Evolutionary conservation across 1,140 invertebrate genomes (phyloP).

Genomic region (Forficula auricularia): DNA sequence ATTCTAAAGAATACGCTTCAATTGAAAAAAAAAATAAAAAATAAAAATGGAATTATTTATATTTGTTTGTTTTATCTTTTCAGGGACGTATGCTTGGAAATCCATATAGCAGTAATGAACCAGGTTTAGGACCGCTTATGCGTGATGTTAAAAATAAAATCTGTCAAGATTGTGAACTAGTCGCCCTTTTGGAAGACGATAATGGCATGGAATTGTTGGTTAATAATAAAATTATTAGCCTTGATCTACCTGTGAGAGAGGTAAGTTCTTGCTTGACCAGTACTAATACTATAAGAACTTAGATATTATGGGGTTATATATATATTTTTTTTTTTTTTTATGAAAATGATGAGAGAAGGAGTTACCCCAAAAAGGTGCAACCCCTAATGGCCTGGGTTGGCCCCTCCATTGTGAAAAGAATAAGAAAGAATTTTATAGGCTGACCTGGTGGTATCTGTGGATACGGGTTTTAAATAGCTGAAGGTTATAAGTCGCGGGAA

Average conservation of each 20-base stretch:
- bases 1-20: no score
- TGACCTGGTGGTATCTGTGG: no score
- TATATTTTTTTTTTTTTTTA: no score
- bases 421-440: no score
- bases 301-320: neutral
- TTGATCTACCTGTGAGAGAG: constrained; percentile 90
- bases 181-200: constrained; percentile 90
- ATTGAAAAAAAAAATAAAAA: neutral
- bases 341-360: no score
- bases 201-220: constrained; percentile 98
- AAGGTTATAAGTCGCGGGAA: no score
- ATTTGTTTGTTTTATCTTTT: constrained; percentile 9
- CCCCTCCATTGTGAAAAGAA: no score
- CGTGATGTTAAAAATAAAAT: constrained; percentile 97
- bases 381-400: no score
- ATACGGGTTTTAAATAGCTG: no score
- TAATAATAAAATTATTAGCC: constrained; percentile 93
- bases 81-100: constrained; percentile 93
- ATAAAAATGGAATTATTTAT: constrained; percentile 1
- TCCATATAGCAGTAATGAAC: constrained; percentile 85
- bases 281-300: no score
- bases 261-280: constrained; percentile 26
- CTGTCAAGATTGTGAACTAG: constrained; percentile 90
- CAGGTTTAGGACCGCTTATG: constrained; percentile 90
- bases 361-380: no score